These are phyloP conservation scores for Tetraneura akinire DNA, from an alignment of 1,140 invertebrate genomes.

Conservation along the genomic window DNA sequence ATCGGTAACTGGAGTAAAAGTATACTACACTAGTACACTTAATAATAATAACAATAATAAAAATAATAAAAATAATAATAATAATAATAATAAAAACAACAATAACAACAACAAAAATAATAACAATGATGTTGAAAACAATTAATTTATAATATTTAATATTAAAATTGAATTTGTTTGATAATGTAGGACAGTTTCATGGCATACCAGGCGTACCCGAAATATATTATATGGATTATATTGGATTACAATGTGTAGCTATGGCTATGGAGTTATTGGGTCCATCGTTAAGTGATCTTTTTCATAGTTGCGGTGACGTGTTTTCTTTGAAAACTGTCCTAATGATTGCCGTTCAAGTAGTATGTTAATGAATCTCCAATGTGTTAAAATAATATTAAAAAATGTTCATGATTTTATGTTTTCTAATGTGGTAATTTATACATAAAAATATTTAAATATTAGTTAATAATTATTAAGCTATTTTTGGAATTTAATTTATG, in stretches of 20 bases:
- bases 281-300: constrained; percentile 71
- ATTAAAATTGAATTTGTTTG: not conserved
- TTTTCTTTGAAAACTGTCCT: constrained; percentile 75
- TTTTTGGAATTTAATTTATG: no score
- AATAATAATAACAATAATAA: no score
- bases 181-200: not conserved
- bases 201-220: not conserved
- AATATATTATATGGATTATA: constrained; percentile 3
- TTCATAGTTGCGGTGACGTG: constrained; percentile 70
- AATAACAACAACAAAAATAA: not conserved
- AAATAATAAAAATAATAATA: not conserved
- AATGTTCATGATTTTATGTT: not conserved
- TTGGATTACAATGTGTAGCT: not conserved
- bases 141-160: no score
- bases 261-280: constrained; percentile 69
- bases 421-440: not conserved
- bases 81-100: no score
- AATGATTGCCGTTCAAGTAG: constrained; percentile 69
- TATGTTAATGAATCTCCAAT: not conserved
- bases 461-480: no score
- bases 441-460: not conserved
- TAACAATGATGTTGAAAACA: not conserved
- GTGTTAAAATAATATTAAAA: not conserved
- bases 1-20: not conserved
- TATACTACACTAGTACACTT: no score